These are phyloP conservation scores for Seira ritae DNA, from an alignment of 2,888 invertebrate genomes.

Conservation along the genomic window DNA sequence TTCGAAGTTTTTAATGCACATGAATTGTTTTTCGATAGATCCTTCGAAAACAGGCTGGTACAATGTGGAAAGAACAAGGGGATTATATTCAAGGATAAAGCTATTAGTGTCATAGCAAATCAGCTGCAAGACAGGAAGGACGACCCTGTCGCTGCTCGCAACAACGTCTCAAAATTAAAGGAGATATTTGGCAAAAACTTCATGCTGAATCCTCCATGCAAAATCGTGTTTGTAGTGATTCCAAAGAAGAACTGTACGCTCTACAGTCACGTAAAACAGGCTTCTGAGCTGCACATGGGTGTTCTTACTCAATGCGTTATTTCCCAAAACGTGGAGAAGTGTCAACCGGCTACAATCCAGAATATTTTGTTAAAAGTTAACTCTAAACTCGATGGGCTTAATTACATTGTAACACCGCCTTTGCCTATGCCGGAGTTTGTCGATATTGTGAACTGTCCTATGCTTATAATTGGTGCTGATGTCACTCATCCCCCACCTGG, in stretches of 20 bases:
- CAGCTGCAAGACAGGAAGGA: not conserved
- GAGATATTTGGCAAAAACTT: not conserved
- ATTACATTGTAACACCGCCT: constrained; percentile 66
- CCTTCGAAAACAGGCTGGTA: not conserved
- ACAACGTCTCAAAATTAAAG: constrained; percentile 13
- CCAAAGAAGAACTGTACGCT: constrained; percentile 30
- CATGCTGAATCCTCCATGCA: not conserved
- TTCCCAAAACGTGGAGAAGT: constrained; percentile 25
- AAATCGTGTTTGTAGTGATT: constrained; percentile 27
- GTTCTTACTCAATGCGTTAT: constrained; percentile 76
- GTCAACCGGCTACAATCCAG: constrained; percentile 72
- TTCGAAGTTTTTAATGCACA: no score
- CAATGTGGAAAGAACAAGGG: not conserved
- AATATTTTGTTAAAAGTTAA: constrained; percentile 75
- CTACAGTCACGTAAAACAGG: constrained; percentile 55
- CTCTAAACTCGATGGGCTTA: constrained; percentile 76
- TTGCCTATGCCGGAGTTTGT: constrained; percentile 66
- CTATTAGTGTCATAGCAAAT: not conserved
- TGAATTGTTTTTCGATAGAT: not conserved
- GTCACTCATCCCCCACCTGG: constrained; percentile 77
- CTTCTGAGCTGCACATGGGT: constrained; percentile 68
- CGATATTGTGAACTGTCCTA: constrained; percentile 73
- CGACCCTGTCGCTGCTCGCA: not conserved
- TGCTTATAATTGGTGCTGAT: constrained; percentile 77
- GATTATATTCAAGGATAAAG: not conserved